Conservation (phyloP, 2,888 invertebrate species). For the Unio delphinus region DNA sequence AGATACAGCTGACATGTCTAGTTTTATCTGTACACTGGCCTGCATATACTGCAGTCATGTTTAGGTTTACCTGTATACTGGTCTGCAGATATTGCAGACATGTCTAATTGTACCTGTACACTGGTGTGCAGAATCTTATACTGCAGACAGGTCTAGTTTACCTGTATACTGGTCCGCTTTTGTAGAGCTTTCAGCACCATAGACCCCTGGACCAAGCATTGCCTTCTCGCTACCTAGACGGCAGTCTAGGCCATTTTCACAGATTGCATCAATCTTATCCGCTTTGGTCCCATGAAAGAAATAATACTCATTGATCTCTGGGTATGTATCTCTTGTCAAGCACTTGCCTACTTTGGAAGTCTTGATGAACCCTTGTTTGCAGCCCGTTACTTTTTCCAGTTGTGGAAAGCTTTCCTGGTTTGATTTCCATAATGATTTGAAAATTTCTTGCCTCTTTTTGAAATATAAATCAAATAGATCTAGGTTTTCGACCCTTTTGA, state of each 20-base stretch:
- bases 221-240: conserved; percentile 30
- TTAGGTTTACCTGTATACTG: conserved; percentile 42
- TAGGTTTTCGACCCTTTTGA: conserved; percentile 51
- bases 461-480: conserved; percentile 41
- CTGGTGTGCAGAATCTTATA: conserved; percentile 29
- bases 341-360: conserved; percentile 6
- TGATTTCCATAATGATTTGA: conserved; percentile 8
- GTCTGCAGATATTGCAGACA: conserved; percentile 23
- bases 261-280: conserved; percentile 34
- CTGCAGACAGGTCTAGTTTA: conserved; percentile 5
- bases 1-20: too few species aligned
- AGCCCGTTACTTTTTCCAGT: conserved; percentile 12
- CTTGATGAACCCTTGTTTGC: conserved; percentile 8
- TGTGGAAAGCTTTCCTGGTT: conserved; percentile 9
- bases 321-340: conserved; percentile 21
- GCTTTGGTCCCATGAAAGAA: conserved; percentile 54
- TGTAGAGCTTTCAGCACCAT: conserved; percentile 52
- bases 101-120: conserved; percentile 32
- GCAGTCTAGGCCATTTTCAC: conserved; percentile 41
- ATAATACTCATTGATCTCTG: conserved; percentile 50
- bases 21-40: conserved; percentile 49
- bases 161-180: conserved; percentile 59
- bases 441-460: conserved; percentile 24
- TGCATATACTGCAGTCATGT: conserved; percentile 6
- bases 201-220: conserved; percentile 54